Conservation (phyloP, 2,113 vertebrate species). For the Scomber scombrus region DNA sequence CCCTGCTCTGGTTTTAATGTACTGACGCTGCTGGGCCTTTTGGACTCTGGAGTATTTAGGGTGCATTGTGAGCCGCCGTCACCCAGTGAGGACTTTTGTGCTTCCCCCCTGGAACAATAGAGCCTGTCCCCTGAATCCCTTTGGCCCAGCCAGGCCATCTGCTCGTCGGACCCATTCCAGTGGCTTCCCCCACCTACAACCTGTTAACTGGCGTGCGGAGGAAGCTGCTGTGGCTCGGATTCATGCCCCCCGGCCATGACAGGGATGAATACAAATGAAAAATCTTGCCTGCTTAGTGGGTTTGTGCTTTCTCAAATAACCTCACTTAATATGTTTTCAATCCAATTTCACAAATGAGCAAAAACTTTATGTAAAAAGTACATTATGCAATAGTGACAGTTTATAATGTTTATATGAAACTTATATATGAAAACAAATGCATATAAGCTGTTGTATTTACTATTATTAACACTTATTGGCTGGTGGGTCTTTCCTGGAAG, state of each 20-base stretch:
- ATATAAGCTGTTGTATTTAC: neutral
- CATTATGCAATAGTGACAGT: neutral
- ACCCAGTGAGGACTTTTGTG: slow-evolving; percentile 64
- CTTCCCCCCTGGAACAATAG: slow-evolving; percentile 72
- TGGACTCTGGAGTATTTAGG: slow-evolving; percentile 57
- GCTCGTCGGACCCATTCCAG: slow-evolving; percentile 71
- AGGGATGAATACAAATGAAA: slow-evolving; percentile 34
- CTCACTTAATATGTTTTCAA: too few relatives aligned
- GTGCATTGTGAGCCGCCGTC: slow-evolving; percentile 63
- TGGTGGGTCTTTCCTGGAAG: neutral
- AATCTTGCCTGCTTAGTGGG: slow-evolving; percentile 3
- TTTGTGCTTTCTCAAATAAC: slow-evolving; percentile 6
- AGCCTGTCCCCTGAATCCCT: slow-evolving; percentile 61
- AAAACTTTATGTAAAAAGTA: neutral
- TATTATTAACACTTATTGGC: neutral
- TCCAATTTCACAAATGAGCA: neutral
- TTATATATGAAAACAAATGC: rapidly evolving
- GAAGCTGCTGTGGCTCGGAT: slow-evolving; percentile 29
- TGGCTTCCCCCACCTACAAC: slow-evolving; percentile 79
- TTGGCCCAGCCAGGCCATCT: slow-evolving; percentile 78
- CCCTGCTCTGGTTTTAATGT: slow-evolving; percentile 51
- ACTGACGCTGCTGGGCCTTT: slow-evolving; percentile 20
- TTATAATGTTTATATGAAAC: neutral
- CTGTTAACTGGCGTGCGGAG: slow-evolving; percentile 72
- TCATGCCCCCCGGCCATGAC: slow-evolving; percentile 1